phyloP scores from a whole-genome alignment of 2,888 invertebrate genomes.

The Vesta saturnalis region DNA sequence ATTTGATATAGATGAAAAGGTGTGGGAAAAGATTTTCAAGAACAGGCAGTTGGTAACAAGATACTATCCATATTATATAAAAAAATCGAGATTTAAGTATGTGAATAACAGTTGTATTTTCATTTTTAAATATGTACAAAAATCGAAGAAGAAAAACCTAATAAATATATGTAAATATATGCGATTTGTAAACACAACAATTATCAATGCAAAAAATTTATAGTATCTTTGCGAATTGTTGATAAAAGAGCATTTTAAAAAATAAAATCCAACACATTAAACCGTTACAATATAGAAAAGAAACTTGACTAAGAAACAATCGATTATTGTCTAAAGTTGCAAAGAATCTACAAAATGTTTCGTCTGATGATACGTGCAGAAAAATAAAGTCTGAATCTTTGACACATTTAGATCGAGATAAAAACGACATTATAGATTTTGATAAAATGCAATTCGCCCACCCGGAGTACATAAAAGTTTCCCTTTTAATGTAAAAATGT shows the following conservation, averaged over 20 bases:
- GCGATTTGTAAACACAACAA: neutral
- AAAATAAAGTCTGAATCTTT: constrained; percentile 36
- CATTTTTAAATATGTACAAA: too few species aligned
- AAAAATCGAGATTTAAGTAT: neutral
- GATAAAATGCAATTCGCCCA: constrained; percentile 33
- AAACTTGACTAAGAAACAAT: neutral
- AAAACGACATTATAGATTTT: neutral
- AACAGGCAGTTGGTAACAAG: neutral
- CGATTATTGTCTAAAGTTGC: neutral
- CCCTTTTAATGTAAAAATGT: constrained; percentile 37
- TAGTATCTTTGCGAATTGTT: neutral
- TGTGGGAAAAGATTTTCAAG: neutral
- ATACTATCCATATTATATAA: neutral
- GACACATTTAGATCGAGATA: neutral
- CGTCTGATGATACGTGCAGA: constrained; percentile 31
- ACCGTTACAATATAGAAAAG: neutral
- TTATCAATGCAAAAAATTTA: constrained; percentile 3
- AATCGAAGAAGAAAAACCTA: too few species aligned
- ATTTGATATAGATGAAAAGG: neutral
- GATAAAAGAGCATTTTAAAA: neutral
- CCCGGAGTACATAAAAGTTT: constrained; percentile 34
- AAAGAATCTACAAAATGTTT: constrained; percentile 25
- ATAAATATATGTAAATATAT: neutral
- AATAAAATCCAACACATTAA: neutral
- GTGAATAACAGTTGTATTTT: constrained; percentile 9